phyloP scores from a whole-genome alignment of 2,888 invertebrate genomes.

The Galerucella nymphaeae region DNA sequence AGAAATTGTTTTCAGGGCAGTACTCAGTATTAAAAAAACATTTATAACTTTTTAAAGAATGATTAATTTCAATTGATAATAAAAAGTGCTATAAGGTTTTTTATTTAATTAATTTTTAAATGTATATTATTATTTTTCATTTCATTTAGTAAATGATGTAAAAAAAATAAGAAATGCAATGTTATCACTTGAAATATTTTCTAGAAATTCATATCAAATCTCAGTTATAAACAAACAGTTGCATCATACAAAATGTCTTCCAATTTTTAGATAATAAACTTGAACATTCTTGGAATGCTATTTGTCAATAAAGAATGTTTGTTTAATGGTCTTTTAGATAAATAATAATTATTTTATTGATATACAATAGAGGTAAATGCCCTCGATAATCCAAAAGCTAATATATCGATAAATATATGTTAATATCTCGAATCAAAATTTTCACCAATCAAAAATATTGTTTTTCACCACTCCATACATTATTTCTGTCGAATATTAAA shows the following conservation, averaged over 20 bases:
- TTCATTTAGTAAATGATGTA: too few species aligned
- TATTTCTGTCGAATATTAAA: too few species aligned
- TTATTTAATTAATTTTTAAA: too few species aligned
- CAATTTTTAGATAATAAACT: conserved; percentile 2
- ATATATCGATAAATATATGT: background rate
- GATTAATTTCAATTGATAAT: too few species aligned
- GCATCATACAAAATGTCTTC: background rate
- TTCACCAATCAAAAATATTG: background rate
- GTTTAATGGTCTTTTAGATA: background rate
- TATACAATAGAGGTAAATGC: background rate
- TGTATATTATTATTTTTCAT: too few species aligned
- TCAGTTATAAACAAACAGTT: conserved; percentile 1
- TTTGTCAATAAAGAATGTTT: background rate
- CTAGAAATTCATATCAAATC: background rate
- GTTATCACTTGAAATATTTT: background rate
- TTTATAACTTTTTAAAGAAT: too few species aligned
- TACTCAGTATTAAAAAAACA: background rate
- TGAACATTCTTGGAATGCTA: background rate
- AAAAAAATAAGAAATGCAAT: background rate
- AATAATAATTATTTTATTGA: background rate
- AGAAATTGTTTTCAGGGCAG: background rate
- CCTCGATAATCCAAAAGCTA: background rate
- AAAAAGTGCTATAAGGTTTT: too few species aligned
- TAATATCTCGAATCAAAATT: background rate
- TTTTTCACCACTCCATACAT: background rate